Conservation (phyloP, 2,797 vertebrate species). For the Columba guinea region DNA sequence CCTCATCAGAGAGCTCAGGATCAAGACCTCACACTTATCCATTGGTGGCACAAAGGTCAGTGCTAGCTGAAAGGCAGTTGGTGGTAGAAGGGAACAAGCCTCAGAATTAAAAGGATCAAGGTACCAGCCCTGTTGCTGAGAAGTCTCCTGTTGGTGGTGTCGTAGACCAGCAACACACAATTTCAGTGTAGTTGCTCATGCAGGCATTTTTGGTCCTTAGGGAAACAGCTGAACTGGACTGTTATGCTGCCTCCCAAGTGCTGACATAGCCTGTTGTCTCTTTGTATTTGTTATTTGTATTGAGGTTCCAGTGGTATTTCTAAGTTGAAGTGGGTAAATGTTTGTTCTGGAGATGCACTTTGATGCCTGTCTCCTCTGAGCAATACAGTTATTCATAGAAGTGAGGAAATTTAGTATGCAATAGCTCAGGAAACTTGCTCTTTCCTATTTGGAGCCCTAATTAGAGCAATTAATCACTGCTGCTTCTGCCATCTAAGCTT, state of each 20-base stretch:
- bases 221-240: not conserved
- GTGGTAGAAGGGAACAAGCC: not conserved
- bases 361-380: conserved; percentile 32
- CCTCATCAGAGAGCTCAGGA: not conserved
- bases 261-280: not conserved
- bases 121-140: not conserved
- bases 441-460: conserved; percentile 52
- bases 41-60: not conserved
- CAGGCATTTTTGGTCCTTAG: not conserved
- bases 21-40: not conserved
- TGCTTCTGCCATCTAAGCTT: conserved; percentile 50
- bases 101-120: not conserved
- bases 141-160: not conserved
- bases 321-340: conserved; percentile 20
- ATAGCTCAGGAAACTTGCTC: conserved; percentile 40
- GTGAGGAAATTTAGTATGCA: conserved; percentile 19
- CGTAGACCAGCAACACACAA: not conserved
- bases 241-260: not conserved
- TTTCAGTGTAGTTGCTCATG: not conserved
- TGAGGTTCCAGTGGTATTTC: conserved; percentile 7
- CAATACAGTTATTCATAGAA: conserved; percentile 51
- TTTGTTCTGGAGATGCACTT: conserved; percentile 44
- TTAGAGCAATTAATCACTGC: conserved; percentile 66
- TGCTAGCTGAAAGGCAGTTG: not conserved
- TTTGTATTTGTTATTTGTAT: not conserved